A percentile compares a stretch with the other conserved stretches of the same genome.
Evolutionary conservation across 2,113 vertebrate genomes (phyloP).

Genomic region (Monarcha castaneiventris): DNA sequence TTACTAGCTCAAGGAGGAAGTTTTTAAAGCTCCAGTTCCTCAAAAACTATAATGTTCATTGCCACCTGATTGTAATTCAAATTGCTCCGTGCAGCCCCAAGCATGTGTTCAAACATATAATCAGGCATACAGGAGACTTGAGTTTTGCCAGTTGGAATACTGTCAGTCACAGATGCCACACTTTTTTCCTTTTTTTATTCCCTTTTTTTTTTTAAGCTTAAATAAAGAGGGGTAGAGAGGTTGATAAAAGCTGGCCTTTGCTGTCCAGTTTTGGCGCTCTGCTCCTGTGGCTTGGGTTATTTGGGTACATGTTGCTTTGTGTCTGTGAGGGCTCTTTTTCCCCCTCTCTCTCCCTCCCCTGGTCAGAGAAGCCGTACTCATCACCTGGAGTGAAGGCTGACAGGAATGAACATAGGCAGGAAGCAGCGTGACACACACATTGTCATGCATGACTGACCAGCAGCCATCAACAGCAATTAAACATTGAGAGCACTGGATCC

Average conservation of each 20-base stretch:
- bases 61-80: conserved; percentile 41
- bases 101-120: conserved; percentile 56
- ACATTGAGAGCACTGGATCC: conserved; percentile 71
- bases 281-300: not conserved
- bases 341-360: not conserved
- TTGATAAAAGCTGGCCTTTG: not conserved
- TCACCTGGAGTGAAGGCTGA: conserved; percentile 86
- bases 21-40: conserved; percentile 52
- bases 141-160: conserved; percentile 43
- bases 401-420: conserved; percentile 79
- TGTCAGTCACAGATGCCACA: conserved; percentile 15
- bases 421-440: conserved; percentile 72
- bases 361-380: conserved; percentile 59
- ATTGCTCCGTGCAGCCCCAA: conserved; percentile 44
- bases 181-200: not conserved
- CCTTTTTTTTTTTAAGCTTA: not conserved
- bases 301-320: conserved; percentile 34
- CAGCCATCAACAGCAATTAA: conserved; percentile 87
- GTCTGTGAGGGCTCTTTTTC: conserved; percentile 1
- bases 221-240: not conserved
- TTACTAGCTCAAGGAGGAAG: conserved; percentile 26
- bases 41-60: conserved; percentile 2
- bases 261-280: not conserved
- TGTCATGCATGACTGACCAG: conserved; percentile 81
- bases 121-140: conserved; percentile 22